phyloP scores from a whole-genome alignment of 2,797 vertebrate species.

The Borostomias antarcticus region DNA sequence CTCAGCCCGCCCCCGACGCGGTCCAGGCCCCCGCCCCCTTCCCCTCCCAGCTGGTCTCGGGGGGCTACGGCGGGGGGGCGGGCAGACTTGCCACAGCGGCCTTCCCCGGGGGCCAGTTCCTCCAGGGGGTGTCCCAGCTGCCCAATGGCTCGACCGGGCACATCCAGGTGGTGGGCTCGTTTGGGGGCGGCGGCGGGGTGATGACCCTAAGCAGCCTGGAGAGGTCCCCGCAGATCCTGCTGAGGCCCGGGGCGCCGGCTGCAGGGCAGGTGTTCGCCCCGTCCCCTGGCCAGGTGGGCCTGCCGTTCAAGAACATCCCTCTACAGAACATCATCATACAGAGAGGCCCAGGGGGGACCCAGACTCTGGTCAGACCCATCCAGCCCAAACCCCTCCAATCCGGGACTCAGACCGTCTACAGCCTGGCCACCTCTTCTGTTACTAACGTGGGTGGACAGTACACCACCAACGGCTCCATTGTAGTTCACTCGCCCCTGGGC shows the following conservation, averaged over 20 bases:
- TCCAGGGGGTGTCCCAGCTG: constrained; percentile 91
- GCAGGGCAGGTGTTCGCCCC: constrained; percentile 85
- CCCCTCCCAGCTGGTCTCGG: constrained; percentile 93
- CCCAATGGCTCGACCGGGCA: constrained; percentile 92
- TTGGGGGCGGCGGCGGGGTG: constrained; percentile 87
- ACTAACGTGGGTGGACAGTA: constrained; percentile 80
- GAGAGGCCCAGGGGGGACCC: constrained; percentile 87
- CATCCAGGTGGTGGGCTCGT: constrained; percentile 93
- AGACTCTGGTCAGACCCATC: constrained; percentile 88
- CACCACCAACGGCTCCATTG: constrained; percentile 85
- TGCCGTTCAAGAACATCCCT: constrained; percentile 95
- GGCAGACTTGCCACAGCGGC: constrained; percentile 84
- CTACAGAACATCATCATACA: constrained; percentile 99
- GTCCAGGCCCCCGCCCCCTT: constrained; percentile 88
- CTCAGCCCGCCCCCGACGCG: constrained; percentile 84
- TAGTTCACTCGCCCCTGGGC: constrained; percentile 89
- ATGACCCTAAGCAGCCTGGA: constrained; percentile 96
- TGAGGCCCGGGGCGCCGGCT: constrained; percentile 83
- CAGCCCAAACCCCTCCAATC: constrained; percentile 94
- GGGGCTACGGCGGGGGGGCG: constrained; percentile 87
- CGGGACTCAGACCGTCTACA: constrained; percentile 90
- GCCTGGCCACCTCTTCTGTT: constrained; percentile 74
- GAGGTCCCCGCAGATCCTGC: constrained; percentile 89
- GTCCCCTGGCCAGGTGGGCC: constrained; percentile 85
- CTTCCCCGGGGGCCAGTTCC: constrained; percentile 85